These are phyloP conservation scores for Glyptemys insculpta DNA, from an alignment of 2,797 vertebrate genomes.

Conservation along the genomic window DNA sequence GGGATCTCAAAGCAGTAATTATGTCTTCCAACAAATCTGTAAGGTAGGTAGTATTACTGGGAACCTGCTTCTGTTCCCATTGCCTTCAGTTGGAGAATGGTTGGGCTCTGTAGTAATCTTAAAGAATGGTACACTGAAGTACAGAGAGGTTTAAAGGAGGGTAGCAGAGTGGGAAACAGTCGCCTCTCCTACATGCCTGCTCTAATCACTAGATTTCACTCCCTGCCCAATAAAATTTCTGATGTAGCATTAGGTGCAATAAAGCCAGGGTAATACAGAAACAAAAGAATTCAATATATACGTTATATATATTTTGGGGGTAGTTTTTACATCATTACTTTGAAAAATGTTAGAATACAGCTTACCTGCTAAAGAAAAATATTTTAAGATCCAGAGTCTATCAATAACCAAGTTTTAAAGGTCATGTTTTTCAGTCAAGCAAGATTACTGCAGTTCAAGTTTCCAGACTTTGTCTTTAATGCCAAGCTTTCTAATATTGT, in stretches of 20 bases:
- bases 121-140: neutral
- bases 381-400: neutral
- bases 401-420: constrained; percentile 32
- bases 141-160: neutral
- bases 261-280: neutral
- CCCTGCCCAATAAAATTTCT: neutral
- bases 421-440: neutral
- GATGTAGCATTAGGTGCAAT: neutral
- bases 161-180: neutral
- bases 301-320: neutral
- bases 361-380: neutral
- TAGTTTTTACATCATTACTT: fast-evolving
- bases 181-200: neutral
- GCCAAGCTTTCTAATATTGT: neutral
- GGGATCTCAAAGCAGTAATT: neutral
- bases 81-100: neutral
- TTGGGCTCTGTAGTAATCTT: neutral
- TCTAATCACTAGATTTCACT: neutral
- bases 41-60: neutral
- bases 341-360: neutral
- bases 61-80: neutral
- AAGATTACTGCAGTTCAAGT: neutral
- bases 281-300: neutral
- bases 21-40: neutral
- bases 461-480: neutral